These are phyloP conservation scores for Hypotaenidia philippensis DNA, from an alignment of 2,797 vertebrate species.

Conservation along the genomic window DNA sequence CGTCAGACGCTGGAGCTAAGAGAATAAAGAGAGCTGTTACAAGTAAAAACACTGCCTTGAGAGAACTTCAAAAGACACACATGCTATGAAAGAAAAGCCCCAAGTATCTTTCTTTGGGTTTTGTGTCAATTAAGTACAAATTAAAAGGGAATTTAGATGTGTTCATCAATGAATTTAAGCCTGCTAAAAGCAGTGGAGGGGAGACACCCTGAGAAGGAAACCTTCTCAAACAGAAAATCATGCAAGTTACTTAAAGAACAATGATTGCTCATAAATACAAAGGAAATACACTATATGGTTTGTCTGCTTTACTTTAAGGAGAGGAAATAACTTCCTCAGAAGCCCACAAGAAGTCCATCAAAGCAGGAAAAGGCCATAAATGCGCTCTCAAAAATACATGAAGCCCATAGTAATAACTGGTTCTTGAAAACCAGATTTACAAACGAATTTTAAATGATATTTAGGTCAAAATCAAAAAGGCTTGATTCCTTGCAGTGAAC, in stretches of 20 bases:
- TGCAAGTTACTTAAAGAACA: background rate
- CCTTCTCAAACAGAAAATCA: background rate
- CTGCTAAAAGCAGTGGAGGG: background rate
- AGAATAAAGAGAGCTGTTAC: constrained; percentile 97
- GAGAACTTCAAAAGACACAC: background rate
- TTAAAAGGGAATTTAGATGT: background rate
- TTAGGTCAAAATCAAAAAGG: background rate
- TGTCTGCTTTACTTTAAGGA: background rate
- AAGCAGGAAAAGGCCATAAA: background rate
- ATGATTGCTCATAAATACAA: background rate
- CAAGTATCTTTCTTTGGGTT: fast-evolving
- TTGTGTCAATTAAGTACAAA: background rate
- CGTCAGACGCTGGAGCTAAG: constrained; percentile 98
- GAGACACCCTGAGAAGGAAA: background rate
- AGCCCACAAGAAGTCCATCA: background rate
- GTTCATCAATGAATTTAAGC: too few species aligned
- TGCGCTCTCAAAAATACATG: background rate
- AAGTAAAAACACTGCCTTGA: constrained; percentile 88
- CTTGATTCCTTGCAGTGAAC: constrained; percentile 68
- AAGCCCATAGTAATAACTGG: background rate
- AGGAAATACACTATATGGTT: background rate
- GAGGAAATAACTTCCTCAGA: background rate
- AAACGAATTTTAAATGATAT: background rate
- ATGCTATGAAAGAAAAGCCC: background rate
- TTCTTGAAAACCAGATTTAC: background rate